phyloP scores from a whole-genome alignment of 2,888 invertebrate genomes.

The Cryptophagus acutangulus region DNA sequence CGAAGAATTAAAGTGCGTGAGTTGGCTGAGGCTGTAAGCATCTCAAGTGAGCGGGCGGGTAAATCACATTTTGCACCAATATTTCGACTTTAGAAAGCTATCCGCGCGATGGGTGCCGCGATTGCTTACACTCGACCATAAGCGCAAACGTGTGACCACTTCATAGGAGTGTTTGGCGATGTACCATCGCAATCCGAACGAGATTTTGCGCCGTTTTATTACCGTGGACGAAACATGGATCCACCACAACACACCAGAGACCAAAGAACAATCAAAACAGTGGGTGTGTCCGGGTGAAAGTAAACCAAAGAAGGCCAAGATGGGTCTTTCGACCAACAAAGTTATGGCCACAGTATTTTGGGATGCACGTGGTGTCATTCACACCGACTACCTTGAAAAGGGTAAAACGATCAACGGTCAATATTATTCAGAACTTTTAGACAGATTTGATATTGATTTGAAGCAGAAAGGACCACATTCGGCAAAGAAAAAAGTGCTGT shows the following conservation, averaged over 20 bases:
- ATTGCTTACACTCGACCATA: constrained; percentile 26
- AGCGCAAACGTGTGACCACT: constrained; percentile 16
- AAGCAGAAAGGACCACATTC: constrained; percentile 3
- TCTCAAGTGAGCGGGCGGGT: constrained; percentile 10
- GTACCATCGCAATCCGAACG: constrained; percentile 15
- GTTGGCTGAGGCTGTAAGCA: constrained; percentile 16
- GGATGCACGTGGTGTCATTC: constrained; percentile 34
- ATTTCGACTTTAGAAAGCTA: constrained; percentile 35
- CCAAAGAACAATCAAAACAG: constrained; percentile 17
- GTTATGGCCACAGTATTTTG: constrained; percentile 36
- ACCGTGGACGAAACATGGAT: constrained; percentile 17
- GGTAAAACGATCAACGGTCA: constrained; percentile 31
- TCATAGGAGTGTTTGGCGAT: constrained; percentile 18
- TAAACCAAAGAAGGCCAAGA: constrained; percentile 27
- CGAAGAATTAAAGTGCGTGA: constrained; percentile 21
- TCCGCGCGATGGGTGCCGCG: constrained; percentile 39
- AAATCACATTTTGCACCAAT: constrained; percentile 22
- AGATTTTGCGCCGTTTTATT: constrained; percentile 19
- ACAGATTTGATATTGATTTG: constrained; percentile 1
- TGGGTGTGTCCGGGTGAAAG: constrained; percentile 13
- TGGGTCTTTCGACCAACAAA: constrained; percentile 29
- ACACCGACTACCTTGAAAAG: constrained; percentile 36
- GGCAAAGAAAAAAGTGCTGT: constrained; percentile 8
- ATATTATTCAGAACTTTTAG: constrained; percentile 4
- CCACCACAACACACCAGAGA: constrained; percentile 11